phyloP scores from a whole-genome alignment of 92 coral and sea anemone genomes.

The Phenganax subtilis region DNA sequence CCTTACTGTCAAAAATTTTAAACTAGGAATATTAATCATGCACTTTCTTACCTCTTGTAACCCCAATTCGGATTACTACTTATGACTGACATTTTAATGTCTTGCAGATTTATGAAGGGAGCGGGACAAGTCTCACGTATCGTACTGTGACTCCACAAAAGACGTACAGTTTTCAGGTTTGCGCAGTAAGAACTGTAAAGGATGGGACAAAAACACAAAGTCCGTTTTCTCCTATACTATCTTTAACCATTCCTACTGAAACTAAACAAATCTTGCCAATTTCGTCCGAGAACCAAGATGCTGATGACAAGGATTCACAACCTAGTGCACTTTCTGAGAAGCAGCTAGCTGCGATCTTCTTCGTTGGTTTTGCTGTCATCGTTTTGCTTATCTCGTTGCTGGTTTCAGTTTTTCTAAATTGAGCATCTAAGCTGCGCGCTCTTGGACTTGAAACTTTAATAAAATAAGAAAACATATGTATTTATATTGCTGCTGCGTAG shows the following conservation, averaged over 20 bases:
- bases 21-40: not conserved
- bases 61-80: not conserved
- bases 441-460: too few relatives aligned
- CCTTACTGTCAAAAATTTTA: too few relatives aligned
- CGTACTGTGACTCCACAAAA: conserved; percentile 49
- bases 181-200: conserved; percentile 68
- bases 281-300: conserved; percentile 32
- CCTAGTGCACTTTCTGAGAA: conserved; percentile 65
- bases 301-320: conserved; percentile 36
- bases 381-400: conserved; percentile 61
- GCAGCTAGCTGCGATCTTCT: conserved; percentile 87
- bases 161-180: conserved; percentile 74
- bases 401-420: conserved; percentile 42
- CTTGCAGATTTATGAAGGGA: conserved; percentile 74
- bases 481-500: too few relatives aligned
- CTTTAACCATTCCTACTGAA: conserved; percentile 59
- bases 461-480: too few relatives aligned
- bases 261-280: conserved; percentile 55
- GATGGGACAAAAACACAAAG: conserved; percentile 63
- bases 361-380: conserved; percentile 66
- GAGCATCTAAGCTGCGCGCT: not conserved
- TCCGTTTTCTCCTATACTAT: conserved; percentile 56
- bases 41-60: not conserved
- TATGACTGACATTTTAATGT: not conserved
- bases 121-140: conserved; percentile 49